Conservation (phyloP, 2,797 vertebrate species). For the Acanthiza pusilla region DNA sequence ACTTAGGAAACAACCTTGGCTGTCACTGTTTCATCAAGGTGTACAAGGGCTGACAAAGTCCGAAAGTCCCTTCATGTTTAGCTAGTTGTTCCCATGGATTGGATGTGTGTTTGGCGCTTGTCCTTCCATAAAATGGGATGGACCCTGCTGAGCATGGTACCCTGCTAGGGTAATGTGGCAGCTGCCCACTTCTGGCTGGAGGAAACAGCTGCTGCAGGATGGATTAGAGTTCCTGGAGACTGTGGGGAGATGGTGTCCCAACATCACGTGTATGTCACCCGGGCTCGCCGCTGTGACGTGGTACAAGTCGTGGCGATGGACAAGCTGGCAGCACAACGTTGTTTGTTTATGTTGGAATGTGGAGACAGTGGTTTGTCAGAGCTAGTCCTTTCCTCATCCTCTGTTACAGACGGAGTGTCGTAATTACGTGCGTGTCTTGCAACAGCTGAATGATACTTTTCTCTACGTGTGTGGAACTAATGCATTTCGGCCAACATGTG, state of each 20-base stretch:
- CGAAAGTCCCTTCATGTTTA: background rate
- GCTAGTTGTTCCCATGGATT: background rate
- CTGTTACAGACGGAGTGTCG: conserved; percentile 74
- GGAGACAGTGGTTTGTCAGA: background rate
- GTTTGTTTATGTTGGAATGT: background rate
- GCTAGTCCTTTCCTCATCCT: background rate
- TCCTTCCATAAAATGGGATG: background rate
- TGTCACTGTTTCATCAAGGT: background rate
- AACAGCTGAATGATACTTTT: conserved; percentile 76
- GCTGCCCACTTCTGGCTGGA: background rate
- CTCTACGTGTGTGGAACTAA: conserved; percentile 94
- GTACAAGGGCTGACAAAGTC: background rate
- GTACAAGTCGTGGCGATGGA: background rate
- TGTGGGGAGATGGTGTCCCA: background rate
- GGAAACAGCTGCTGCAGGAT: background rate
- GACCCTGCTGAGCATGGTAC: accelerated
- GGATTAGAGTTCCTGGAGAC: background rate
- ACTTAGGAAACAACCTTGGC: background rate
- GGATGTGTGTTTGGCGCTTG: background rate
- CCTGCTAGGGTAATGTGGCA: background rate
- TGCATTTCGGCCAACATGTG: conserved; percentile 90
- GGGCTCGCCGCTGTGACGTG: background rate
- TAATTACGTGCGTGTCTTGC: conserved; percentile 92
- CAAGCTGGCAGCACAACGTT: background rate
- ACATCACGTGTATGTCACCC: background rate